Conservation (phyloP, 2,113 vertebrate species). For the Ochotona princeps region DNA sequence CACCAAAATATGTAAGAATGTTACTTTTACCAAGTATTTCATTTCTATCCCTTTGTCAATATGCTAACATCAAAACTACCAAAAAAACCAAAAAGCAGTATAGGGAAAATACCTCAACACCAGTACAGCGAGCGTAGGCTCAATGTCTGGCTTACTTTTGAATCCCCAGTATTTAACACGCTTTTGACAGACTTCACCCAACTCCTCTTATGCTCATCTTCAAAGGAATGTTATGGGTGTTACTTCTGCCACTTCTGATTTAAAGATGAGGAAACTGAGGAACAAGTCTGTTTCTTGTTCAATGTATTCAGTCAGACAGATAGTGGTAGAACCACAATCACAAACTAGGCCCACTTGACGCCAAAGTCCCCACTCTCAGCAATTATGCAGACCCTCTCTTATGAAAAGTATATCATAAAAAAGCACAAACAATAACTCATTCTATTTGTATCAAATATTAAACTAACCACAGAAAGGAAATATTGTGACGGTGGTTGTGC, state of each 20-base stretch:
- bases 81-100: not conserved
- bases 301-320: not conserved
- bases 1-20: slow-evolving; percentile 36
- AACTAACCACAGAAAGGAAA: not conserved
- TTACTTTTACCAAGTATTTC: not conserved
- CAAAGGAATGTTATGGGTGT: not conserved
- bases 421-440: not conserved
- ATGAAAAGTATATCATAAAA: not conserved
- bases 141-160: not conserved
- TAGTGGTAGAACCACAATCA: not conserved
- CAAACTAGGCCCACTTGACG: not conserved
- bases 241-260: not conserved
- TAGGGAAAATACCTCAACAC: not conserved
- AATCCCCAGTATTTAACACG: not conserved
- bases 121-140: not conserved
- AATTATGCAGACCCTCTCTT: not conserved
- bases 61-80: not conserved
- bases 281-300: not conserved
- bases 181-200: not conserved
- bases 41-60: not conserved
- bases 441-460: not conserved
- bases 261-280: not conserved
- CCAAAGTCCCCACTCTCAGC: not conserved
- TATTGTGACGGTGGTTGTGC: not conserved
- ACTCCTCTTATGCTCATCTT: not conserved